Base-by-base conservation (phyloP, 1,140 invertebrate species). In the Drosophila repleta region DNA sequence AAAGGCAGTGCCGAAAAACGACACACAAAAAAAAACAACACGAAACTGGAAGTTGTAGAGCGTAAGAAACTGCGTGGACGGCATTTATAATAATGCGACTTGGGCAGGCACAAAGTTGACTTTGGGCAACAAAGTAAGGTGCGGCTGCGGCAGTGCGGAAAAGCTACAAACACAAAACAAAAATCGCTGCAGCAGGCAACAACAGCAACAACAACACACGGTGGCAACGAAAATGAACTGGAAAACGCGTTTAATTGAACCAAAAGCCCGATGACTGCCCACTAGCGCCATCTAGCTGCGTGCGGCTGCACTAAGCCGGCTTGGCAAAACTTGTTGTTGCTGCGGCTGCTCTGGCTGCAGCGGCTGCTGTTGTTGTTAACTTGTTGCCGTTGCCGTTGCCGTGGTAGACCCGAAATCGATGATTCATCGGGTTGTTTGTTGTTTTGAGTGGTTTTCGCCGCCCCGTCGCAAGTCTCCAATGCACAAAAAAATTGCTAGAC, bases 211-310 rank as follows among this genome's bases (percentile, higher is more conserved):
- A 39, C 51, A 49, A 49, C 35, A 43, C 24, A 43, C 17, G 24
- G 48, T 35, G 24, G 55, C 55, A 68, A 35, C 65, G 48, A 68
- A 61, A 69, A 61, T 60, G 49, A 67, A 77, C 82, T 71, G 82
- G 56, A 73, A 78, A 82, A 82, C 83, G 83, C 83, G 83, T 87
- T 87, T 79, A 87, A 82, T 87, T 87, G 82, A 87, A 81, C 63
- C 66, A 39, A 56, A 35, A 69, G 63, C 56, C 51, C 62, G 75
- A 60, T 64, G 82, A 67, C 79, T 83, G 56, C 78, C 79, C 79
- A 88, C 75, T 83, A 88, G 83, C 83, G 83, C 83, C 83, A 88
- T 88, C 83, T 88, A 88, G 83, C 73, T 76, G 83, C 83, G 79
- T 79, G 72, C 72, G 76, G 62, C 72, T 70, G 65, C 52, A 87